These are phyloP conservation scores for Epirrita christyi DNA, from an alignment of 2,888 invertebrate genomes.

Conservation along the genomic window DNA sequence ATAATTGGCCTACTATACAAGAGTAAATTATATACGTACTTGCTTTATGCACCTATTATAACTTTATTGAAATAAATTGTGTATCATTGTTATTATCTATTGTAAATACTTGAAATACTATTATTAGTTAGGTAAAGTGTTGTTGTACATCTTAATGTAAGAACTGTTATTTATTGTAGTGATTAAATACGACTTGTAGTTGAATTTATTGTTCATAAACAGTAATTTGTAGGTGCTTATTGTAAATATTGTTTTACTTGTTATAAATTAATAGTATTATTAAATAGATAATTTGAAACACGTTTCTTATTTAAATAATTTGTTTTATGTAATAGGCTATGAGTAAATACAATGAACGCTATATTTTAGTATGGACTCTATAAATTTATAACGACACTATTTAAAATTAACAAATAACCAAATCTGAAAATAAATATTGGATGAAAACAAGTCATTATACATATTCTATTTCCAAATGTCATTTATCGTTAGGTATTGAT, in stretches of 20 bases:
- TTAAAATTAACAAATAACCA: no score
- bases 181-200: slow-evolving; percentile 51
- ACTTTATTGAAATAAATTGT: background rate
- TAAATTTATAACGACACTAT: no score
- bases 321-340: no score
- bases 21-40: background rate
- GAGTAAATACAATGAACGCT: background rate
- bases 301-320: slow-evolving; percentile 15
- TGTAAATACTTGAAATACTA: slow-evolving; percentile 33
- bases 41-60: background rate
- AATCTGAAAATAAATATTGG: background rate
- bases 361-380: no score
- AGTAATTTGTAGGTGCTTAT: slow-evolving; percentile 51
- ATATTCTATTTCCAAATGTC: no score
- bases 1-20: background rate
- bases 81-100: slow-evolving; percentile 5
- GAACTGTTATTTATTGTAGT: slow-evolving; percentile 77
- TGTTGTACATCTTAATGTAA: slow-evolving; percentile 49
- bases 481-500: no score
- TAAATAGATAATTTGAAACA: slow-evolving; percentile 52
- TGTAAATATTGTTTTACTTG: slow-evolving; percentile 78
- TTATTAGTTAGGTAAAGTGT: slow-evolving; percentile 43
- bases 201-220: slow-evolving; percentile 60
- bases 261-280: slow-evolving; percentile 67
- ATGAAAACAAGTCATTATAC: no score